Evolutionary conservation across 2,113 vertebrate species (phyloP).

Genomic region (Pyxicephalus adspersus): DNA sequence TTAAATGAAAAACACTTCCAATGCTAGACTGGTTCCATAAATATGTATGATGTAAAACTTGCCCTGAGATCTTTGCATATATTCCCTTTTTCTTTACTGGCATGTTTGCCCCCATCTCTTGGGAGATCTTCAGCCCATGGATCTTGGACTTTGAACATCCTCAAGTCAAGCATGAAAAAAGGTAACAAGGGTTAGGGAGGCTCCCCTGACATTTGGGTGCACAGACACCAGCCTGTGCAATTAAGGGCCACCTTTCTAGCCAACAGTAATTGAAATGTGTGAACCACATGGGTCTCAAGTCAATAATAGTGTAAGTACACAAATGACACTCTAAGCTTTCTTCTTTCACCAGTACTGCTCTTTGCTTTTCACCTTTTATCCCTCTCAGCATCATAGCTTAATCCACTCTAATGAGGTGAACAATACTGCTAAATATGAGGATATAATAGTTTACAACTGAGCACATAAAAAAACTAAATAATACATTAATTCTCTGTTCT

Average conservation of each 20-base stretch:
- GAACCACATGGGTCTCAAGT: conserved; percentile 78
- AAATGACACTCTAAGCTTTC: conserved; percentile 68
- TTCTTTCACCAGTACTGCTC: conserved; percentile 59
- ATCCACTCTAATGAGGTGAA: conserved; percentile 85
- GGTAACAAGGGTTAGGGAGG: conserved; percentile 71
- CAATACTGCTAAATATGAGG: conserved; percentile 67
- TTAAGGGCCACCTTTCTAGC: conserved; percentile 80
- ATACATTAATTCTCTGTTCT: background rate
- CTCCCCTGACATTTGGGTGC: conserved; percentile 78
- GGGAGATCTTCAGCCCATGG: conserved; percentile 67
- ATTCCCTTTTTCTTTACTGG: conserved; percentile 58
- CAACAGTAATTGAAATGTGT: conserved; percentile 82
- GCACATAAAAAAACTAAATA: background rate
- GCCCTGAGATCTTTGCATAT: conserved; percentile 33
- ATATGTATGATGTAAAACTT: conserved; percentile 43
- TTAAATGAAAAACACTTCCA: background rate
- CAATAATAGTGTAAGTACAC: conserved; percentile 80
- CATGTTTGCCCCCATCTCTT: conserved; percentile 61
- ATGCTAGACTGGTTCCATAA: conserved; percentile 19
- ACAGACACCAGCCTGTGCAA: conserved; percentile 78
- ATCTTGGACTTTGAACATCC: conserved; percentile 85
- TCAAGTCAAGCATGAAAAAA: conserved; percentile 76
- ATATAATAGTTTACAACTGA: conserved; percentile 7
- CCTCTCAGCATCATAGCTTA: conserved; percentile 78
- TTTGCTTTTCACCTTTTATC: conserved; percentile 80